These are phyloP conservation scores for Cecidostiba fungosa DNA, from an alignment of 2,888 invertebrate species.

Conservation along the genomic window DNA sequence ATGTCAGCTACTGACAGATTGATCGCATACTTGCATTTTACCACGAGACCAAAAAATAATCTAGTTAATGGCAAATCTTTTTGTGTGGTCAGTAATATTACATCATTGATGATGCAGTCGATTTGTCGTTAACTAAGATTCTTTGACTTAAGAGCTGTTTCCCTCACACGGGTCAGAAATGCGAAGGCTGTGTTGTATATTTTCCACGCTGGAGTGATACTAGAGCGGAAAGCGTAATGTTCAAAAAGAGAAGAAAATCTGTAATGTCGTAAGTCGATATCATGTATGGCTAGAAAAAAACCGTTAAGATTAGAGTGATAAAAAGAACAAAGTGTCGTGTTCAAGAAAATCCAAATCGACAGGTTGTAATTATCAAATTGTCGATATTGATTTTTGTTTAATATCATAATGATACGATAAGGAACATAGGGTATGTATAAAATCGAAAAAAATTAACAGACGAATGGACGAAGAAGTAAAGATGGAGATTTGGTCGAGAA, in stretches of 20 bases:
- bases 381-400: constrained; percentile 26
- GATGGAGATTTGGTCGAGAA: constrained; percentile 43
- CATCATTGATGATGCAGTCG: not conserved
- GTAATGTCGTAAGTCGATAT: constrained; percentile 26
- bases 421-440: constrained; percentile 60
- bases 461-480: constrained; percentile 51
- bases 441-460: constrained; percentile 15
- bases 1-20: not conserved
- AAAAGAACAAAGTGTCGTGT: constrained; percentile 17
- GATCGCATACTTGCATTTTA: constrained; percentile 29
- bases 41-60: not conserved
- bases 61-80: not conserved
- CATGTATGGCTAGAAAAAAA: constrained; percentile 24
- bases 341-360: constrained; percentile 27
- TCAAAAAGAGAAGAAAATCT: constrained; percentile 19
- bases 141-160: constrained; percentile 67
- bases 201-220: constrained; percentile 64
- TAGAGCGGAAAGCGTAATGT: constrained; percentile 32
- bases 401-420: constrained; percentile 54
- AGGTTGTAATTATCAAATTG: constrained; percentile 5
- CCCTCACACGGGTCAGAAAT: constrained; percentile 70
- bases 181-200: constrained; percentile 73
- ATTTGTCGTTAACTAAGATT: constrained; percentile 37
- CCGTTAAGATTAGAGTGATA: constrained; percentile 43
- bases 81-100: not conserved